These are phyloP conservation scores for Acrobasis consociella DNA, from an alignment of 2,888 invertebrate species.

Conservation along the genomic window DNA sequence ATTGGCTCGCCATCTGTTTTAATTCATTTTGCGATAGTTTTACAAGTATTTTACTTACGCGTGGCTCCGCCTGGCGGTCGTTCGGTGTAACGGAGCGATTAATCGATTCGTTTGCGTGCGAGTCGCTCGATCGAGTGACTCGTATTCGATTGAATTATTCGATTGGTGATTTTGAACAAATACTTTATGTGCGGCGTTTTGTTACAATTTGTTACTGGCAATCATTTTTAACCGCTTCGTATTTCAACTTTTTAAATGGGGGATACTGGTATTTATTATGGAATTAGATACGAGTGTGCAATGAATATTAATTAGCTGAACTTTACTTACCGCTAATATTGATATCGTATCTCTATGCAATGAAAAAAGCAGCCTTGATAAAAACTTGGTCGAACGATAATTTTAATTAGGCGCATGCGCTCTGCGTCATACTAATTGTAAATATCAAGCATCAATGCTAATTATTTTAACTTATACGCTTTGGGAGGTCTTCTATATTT, in stretches of 20 bases:
- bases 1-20: conserved; percentile 81
- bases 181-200: conserved; percentile 50
- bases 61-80: conserved; percentile 77
- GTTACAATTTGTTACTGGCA: conserved; percentile 31
- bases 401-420: conserved; percentile 25
- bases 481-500: conserved; percentile 53
- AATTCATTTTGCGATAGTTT: conserved; percentile 83
- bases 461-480: conserved; percentile 36
- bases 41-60: conserved; percentile 82
- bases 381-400: conserved; percentile 19
- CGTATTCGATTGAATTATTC: conserved; percentile 57
- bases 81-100: conserved; percentile 72
- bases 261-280: background rate
- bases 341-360: conserved; percentile 18
- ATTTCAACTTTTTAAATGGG: background rate
- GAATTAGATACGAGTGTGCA: background rate
- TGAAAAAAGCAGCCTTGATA: conserved; percentile 10
- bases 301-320: conserved; percentile 6
- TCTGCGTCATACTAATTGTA: conserved; percentile 24
- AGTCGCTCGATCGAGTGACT: conserved; percentile 62
- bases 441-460: conserved; percentile 31
- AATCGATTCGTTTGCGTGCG: conserved; percentile 79
- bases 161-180: conserved; percentile 60
- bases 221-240: conserved; percentile 20
- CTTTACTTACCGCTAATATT: background rate